phyloP scores from a whole-genome alignment of 2,888 invertebrate species.

The Sturmia bella region DNA sequence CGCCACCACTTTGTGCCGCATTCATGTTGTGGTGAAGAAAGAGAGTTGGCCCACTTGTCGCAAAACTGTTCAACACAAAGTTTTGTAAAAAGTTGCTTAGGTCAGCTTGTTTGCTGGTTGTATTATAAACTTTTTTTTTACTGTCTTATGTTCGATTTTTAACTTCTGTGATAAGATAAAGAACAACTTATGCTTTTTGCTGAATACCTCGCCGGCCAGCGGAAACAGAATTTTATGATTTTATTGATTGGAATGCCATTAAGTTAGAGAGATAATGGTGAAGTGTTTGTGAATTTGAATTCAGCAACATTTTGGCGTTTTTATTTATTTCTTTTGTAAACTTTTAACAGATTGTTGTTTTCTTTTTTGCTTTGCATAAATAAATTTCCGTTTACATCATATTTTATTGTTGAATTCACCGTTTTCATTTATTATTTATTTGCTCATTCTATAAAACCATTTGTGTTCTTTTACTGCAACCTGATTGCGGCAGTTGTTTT shows the following conservation, averaged over 20 bases:
- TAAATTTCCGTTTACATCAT: slow-evolving; percentile 1
- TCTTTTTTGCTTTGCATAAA: not conserved
- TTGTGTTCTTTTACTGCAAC: slow-evolving; percentile 7
- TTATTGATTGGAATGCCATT: not conserved
- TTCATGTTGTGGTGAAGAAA: slow-evolving; percentile 75
- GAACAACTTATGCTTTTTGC: not conserved
- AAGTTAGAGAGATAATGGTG: not conserved
- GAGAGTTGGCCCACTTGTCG: not conserved
- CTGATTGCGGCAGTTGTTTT: slow-evolving; percentile 7
- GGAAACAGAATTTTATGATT: slow-evolving; percentile 7
- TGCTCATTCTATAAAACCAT: not conserved
- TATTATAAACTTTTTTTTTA: too few species aligned
- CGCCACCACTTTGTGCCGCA: slow-evolving; percentile 82
- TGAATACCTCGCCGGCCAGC: not conserved
- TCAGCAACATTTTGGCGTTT: slow-evolving; percentile 27
- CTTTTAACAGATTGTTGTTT: not conserved
- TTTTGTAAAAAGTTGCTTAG: too few species aligned
- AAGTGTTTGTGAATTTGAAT: not conserved
- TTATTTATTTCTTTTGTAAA: slow-evolving; percentile 21
- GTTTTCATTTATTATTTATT: not conserved
- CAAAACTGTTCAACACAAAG: not conserved
- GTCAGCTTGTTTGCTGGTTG: too few species aligned
- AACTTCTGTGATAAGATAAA: not conserved
- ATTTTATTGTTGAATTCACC: slow-evolving; percentile 18
- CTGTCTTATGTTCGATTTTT: not conserved